phyloP scores from a whole-genome alignment of 2,888 invertebrate genomes.

The Eumacrocentrus americanus region DNA sequence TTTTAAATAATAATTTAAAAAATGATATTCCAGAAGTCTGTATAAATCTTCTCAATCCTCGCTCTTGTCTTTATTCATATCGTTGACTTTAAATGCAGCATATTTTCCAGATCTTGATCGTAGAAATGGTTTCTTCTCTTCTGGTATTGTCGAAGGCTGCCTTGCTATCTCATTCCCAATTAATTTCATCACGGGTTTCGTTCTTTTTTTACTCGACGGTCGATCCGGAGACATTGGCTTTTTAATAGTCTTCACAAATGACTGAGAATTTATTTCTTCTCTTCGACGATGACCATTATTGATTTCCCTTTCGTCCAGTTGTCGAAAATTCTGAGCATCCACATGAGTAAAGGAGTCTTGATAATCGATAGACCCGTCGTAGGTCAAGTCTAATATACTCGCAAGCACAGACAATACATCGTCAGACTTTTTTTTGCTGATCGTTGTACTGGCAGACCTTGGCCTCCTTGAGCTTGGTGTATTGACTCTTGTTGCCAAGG shows the following conservation, averaged over 20 bases:
- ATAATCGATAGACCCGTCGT: background rate
- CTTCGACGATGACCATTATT: background rate
- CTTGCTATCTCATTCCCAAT: conserved; percentile 15
- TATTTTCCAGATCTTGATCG: conserved; percentile 32
- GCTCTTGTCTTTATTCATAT: conserved; percentile 13
- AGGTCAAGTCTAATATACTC: conserved; percentile 30
- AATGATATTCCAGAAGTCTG: background rate
- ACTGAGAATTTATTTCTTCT: background rate
- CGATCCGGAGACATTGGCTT: background rate
- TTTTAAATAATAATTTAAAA: too few relatives aligned
- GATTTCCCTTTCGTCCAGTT: background rate
- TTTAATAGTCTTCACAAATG: background rate
- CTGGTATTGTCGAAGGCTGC: background rate
- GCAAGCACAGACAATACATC: conserved; percentile 31
- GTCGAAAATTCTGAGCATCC: background rate
- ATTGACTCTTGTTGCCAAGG: background rate
- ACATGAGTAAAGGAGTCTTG: background rate
- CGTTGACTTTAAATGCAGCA: conserved; percentile 23
- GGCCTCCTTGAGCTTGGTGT: conserved; percentile 13
- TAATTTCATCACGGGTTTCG: background rate
- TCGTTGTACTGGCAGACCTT: conserved; percentile 24
- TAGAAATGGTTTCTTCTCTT: conserved; percentile 19
- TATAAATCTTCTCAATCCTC: background rate
- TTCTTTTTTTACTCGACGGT: background rate
- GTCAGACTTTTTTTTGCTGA: conserved; percentile 29